Base-by-base conservation (phyloP, 2,113 vertebrate genomes). In the Cyanoderma ruficeps region DNA sequence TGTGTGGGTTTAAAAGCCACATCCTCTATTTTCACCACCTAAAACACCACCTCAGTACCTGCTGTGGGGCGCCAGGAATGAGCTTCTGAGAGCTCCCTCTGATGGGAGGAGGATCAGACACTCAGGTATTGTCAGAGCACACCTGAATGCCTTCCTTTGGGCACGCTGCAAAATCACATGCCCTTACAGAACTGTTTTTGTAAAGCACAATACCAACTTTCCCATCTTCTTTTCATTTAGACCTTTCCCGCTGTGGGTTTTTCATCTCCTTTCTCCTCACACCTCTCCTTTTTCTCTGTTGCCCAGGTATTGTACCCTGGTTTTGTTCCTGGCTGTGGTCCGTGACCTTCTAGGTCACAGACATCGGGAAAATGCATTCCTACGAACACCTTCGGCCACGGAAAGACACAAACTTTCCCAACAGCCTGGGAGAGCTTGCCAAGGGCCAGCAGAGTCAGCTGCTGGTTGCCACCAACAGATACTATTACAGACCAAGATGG, bases 261-360 rank as follows among this genome's bases (percentile, higher is more conserved):
- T 35, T 53, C 39, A 68, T 21, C 31, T 88, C 11, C 25, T n/a
- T 71, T 77, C 74, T 46, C 59, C 52, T 90, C 6, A 0, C n/a
- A 31, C 39, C 21, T 71, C 47, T 49, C 52, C n/a, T 75, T 90
- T 67, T 71, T 39, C 39, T 39, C 57, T 52, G 72, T 57, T 6
- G 3, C 10, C 6, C 27, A 24, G 13, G 8, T 10, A 2, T 2
- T 13, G 33, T 14, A 9, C 35, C 46, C 84, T 63, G 28, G 35
- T 33, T 89, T 59, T 52, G 31, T 57, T 89, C 24, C 42, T 0
- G 0, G 16, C 2, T 64, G 16, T 1, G 0, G 44, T 9, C 61
- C 44, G 3, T 30, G 42, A 47, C 39, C 37, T 60, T 44, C 3
- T 6, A 63, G 56, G 20, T 63, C 69, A 30, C 79, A 60, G 27